Evolutionary conservation across 2,113 vertebrate genomes (phyloP).

Genomic region (Rhadina sibilatrix): DNA sequence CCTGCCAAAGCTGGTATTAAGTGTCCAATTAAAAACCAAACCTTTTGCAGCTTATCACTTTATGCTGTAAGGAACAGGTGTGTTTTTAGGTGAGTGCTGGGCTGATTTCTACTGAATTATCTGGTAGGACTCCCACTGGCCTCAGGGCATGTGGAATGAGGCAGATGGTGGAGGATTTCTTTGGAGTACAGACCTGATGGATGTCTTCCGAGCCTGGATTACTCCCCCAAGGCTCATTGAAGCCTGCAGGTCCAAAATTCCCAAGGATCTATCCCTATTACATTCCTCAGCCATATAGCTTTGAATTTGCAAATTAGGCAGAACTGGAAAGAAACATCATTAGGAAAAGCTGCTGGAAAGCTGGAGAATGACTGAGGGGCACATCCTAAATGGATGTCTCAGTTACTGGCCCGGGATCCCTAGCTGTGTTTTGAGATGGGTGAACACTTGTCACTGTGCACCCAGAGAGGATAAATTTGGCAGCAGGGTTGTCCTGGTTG

Average conservation of each 20-base stretch:
- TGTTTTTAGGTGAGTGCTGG: conserved; percentile 12
- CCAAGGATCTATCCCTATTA: neutral
- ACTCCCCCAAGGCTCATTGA: conserved; percentile 17
- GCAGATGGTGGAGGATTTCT: conserved; percentile 27
- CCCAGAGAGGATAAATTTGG: neutral
- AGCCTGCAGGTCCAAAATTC: neutral
- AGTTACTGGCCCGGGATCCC: neutral
- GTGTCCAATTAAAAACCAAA: conserved; percentile 62
- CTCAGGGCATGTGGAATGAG: neutral
- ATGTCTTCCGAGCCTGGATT: neutral
- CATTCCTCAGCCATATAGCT: neutral
- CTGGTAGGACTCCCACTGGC: conserved; percentile 13
- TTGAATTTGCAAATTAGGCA: neutral
- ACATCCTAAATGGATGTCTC: neutral
- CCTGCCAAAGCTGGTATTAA: conserved; percentile 65
- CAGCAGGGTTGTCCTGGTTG: neutral
- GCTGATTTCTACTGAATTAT: conserved; percentile 44
- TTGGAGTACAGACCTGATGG: neutral
- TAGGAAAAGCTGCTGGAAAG: neutral
- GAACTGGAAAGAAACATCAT: neutral
- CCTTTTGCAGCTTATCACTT: conserved; percentile 51
- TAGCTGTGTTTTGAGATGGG: neutral
- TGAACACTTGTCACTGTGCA: neutral
- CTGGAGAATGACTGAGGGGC: neutral
- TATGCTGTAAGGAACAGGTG: conserved; percentile 47